Evolutionary conservation across 2,888 invertebrate species (phyloP), one percentile per base, ranked within the genome.

Genomic region (Platerodrilus igneus): DNA sequence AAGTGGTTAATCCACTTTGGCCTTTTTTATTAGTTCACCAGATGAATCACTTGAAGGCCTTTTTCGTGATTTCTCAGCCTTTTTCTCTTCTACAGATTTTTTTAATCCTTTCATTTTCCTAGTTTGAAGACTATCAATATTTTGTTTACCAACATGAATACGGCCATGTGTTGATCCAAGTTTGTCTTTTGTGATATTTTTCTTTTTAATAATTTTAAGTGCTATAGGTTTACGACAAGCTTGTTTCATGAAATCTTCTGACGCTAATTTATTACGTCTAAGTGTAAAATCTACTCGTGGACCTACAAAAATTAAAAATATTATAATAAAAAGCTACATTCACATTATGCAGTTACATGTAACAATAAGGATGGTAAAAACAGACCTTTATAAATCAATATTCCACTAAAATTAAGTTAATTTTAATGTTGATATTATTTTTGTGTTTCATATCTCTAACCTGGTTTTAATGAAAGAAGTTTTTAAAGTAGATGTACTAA

Each of bases 81-180:
- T 83, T 53, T 72, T 79, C 57, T 87, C 86, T 41, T 78, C 76
- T 0, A 77, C 67, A 0, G 83, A 78, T 65, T 87, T 88, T 57
- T 81, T 83, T 32, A 93, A 70, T 21, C 89, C 93, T 68, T 91
- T 92, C 79, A 92, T 85, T 67, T 91, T 92, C 44, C 92, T 78
- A 2, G 91, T 92, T 64, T 95, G 94, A 47, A 96, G 70, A 50
- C 79, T 83, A 34, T 77, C 74, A 18, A 95, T 76, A 56, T 91
- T 82, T 62, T 97, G 97, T 56, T 82, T 83, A 51, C 89, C 88
- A 73, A 99, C 79, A 68, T 99, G 99, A 39, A 99, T 81, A 33
- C 93, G 83, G 23, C 94, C 97, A 59, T 89, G 76, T 56, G 83
- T 89, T 5, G 86, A 86, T 36, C 96, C 97, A 59, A 99, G 81